A percentile compares a stretch with the other conserved stretches of the same genome.
These are phyloP conservation scores for Lagopus leucura DNA, from an alignment of 2,113 vertebrate genomes.

Conservation along the genomic window DNA sequence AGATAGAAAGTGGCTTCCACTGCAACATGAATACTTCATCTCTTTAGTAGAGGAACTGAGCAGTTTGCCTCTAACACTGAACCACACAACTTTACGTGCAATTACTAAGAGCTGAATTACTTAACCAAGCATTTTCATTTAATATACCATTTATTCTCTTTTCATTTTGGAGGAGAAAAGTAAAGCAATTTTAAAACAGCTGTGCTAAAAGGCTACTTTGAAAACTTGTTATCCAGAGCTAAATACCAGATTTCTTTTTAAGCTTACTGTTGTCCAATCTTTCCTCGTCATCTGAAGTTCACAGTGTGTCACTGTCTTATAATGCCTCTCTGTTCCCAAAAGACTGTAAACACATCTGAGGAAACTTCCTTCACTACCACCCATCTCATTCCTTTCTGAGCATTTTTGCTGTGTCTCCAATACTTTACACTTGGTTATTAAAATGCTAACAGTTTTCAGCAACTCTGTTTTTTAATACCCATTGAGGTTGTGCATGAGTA, in stretches of 20 bases:
- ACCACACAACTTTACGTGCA: background rate
- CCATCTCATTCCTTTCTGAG: background rate
- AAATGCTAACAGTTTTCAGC: background rate
- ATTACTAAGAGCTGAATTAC: background rate
- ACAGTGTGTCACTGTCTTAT: background rate
- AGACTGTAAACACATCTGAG: background rate
- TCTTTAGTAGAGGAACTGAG: background rate
- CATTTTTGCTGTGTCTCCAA: background rate
- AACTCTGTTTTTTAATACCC: background rate
- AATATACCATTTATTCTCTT: background rate
- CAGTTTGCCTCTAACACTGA: background rate
- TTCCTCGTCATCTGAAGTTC: background rate
- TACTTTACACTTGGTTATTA: background rate
- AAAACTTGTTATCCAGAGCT: constrained; percentile 8
- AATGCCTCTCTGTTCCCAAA: background rate
- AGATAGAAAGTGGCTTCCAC: background rate
- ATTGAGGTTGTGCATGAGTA: background rate
- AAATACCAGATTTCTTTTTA: background rate
- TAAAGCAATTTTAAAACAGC: background rate
- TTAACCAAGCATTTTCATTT: constrained; percentile 2
- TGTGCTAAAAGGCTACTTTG: background rate
- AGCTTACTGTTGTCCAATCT: background rate
- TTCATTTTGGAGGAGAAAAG: background rate
- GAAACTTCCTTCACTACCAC: background rate
- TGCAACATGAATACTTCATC: background rate